A percentile compares a stretch with the other conserved stretches of the same genome.
phyloP scores from a whole-genome alignment of 2,113 vertebrate species.

The Falcunculus frontatus region DNA sequence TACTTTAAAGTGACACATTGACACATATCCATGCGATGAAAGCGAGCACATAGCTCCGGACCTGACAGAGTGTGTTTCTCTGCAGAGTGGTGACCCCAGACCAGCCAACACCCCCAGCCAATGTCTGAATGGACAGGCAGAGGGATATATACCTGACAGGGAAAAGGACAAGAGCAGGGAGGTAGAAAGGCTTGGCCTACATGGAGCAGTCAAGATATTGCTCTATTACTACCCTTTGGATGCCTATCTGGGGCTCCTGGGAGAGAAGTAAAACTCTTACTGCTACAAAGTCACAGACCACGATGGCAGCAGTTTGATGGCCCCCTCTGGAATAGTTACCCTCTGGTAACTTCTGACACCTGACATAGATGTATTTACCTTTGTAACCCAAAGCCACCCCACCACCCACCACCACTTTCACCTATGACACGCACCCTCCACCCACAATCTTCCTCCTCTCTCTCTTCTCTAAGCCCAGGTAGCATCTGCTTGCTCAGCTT shows the following conservation, averaged over 20 bases:
- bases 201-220: background rate
- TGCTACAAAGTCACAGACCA: background rate
- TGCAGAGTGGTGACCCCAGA: background rate
- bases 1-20: conserved; percentile 60
- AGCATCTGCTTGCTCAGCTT: background rate
- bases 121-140: background rate
- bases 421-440: background rate
- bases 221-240: background rate
- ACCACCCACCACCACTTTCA: background rate
- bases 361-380: background rate
- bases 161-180: background rate
- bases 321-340: background rate
- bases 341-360: background rate
- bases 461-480: background rate
- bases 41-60: background rate
- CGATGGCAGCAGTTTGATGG: background rate
- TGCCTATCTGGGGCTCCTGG: background rate
- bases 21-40: conserved; percentile 21
- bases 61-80: background rate
- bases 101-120: background rate
- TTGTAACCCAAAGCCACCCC: background rate
- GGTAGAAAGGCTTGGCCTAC: background rate
- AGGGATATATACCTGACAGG: background rate
- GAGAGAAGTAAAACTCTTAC: background rate
- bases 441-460: fast-evolving